Evolutionary conservation across 2,888 invertebrate species (phyloP), one percentile per base, ranked within the genome.

Genomic region (Toxonevra muliebris): DNA sequence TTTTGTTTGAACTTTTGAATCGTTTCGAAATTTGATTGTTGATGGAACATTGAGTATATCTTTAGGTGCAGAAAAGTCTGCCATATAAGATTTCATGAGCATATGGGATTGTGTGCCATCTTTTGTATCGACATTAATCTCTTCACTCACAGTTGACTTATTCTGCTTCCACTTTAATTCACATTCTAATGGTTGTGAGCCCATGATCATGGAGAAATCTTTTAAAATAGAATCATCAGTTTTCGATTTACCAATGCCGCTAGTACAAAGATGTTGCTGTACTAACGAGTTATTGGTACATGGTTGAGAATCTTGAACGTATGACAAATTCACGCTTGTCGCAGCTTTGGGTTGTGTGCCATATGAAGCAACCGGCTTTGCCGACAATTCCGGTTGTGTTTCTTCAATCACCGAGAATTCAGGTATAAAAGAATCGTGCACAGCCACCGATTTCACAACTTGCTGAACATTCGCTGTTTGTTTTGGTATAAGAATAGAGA

Each of bases 11-110:
- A 59, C 57, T 40, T 69, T 4, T 19, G 70, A 69, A 45, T 71
- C 69, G 41, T 57, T 62, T 2, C 73, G 66, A 66, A 72, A 71
- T 54, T 66, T 74, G 1, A 73, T 66, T 10, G 67, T 58, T 2
- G 66, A 62, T 66, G 58, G 61, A 19, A 65, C 48, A 1, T 43
- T 53, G 19, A 53, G 68, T 41, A 69, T 71, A 53, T 71, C 69
- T 42, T 72, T 74, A 19, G 78, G 73, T 60, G 74, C 75, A 1
- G 76, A 74, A 68, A 76, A 78, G 61, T 77, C 78, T 54, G 79
- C 77, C 74, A 81, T 77, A 57, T 73, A 80, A 2, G 79, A 77
- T 7, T 78, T 75, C 7, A 76, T 76, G 20, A 79, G 68, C 52
- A 73, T 70, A 17, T 62, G 50, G 15, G 62, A 55, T 64, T 64